Conservation (phyloP, 2,888 invertebrate genomes). For the Cephalotes varians region DNA sequence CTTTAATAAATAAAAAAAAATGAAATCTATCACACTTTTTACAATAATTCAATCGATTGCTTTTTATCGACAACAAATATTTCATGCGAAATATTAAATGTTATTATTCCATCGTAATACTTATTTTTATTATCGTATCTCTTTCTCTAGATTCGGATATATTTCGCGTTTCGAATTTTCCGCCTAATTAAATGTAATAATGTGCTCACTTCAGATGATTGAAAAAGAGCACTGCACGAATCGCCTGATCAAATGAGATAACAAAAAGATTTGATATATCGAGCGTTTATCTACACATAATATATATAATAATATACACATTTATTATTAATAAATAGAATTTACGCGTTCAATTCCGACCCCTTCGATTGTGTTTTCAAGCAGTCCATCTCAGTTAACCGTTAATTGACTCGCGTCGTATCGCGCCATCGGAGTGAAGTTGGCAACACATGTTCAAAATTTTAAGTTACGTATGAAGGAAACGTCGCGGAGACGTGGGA, state of each 20-base stretch:
- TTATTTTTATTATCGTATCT: not conserved
- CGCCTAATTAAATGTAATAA: too few species aligned
- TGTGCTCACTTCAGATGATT: not conserved
- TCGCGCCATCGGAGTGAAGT: not conserved
- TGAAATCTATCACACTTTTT: not conserved
- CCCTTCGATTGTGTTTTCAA: not conserved
- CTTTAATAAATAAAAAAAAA: not conserved
- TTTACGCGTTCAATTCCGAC: not conserved
- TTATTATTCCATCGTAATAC: not conserved
- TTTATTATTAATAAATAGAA: not conserved
- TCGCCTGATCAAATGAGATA: not conserved
- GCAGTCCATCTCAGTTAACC: not conserved
- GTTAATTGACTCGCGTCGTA: not conserved
- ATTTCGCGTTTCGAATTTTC: not conserved
- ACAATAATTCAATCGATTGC: not conserved
- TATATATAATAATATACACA: not conserved
- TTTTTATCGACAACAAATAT: not conserved
- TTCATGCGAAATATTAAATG: not conserved
- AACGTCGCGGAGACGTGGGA: not conserved
- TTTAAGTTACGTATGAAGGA: too few species aligned
- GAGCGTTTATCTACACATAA: not conserved
- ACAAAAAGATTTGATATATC: not conserved
- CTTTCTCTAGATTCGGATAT: not conserved
- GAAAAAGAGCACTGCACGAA: not conserved
- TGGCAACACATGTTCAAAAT: not conserved